Base-by-base conservation (phyloP, 2,113 vertebrate species). In the Eretmochelys imbricata region DNA sequence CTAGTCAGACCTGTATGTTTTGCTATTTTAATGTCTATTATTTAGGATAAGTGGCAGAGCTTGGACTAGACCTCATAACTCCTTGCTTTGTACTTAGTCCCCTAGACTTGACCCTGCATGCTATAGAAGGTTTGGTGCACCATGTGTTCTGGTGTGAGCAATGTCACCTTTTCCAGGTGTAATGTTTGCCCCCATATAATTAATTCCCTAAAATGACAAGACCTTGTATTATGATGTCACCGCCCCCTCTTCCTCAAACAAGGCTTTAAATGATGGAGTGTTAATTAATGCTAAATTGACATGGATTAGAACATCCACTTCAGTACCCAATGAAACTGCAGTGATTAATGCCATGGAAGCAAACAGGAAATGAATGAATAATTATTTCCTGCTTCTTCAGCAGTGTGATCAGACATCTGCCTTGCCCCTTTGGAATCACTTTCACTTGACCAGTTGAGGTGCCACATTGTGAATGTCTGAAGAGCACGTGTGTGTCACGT, bases 271-370 rank as follows among this genome's bases (percentile, higher is more conserved):
- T 95, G 93, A 96, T 92, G 97, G 84, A 85, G 95, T 69, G 4
- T 78, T 88, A 4, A 84, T 96, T 97, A 97, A 78, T 78, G 75
- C 75, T 78, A 78, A 48, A 96, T 95, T 95, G 96, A 94, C 80
- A 46, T 84, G 96, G 95, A 97, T 86, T 93, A 96, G 94, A 93
- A 82, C 85, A 92, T 91, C 85, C 95, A 85, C 93, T 97, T 95
- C 89, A 81, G 85, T 48, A 57, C 91, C 96, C 95, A 93, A 65
- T 3, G 31, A 82, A 83, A 97, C 27, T 19, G 59, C 90, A 65
- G 93, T 94, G 93, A 97, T 96, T 92, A 76, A 95, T 94, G 89
- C 94, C 5, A 6, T 2, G 93, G 72, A 88, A 89, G 94, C 90
- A 0, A 9, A 27, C 84, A 82, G 72, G 91, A 54, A 62, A 51